Base-by-base conservation (phyloP, 2,888 invertebrate species). In the Fragum fragum region DNA sequence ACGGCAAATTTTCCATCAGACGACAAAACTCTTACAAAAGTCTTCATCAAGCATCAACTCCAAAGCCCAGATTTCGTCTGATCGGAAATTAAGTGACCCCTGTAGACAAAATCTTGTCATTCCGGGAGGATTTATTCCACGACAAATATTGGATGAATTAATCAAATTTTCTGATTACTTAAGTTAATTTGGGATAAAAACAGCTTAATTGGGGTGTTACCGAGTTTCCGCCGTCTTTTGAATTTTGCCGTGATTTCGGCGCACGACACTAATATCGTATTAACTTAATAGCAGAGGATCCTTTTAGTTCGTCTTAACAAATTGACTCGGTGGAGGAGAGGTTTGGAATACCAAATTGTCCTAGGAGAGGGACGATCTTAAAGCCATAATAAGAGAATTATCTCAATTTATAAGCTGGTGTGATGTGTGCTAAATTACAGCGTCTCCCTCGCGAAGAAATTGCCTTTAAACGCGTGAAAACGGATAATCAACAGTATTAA, bases 101-200 rank as follows among this genome's bases (percentile, higher is more conserved):
- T 23, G 66, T 42, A 42, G 66, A 42, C 66, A 3, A 66, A 66
- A 42, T 42, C 23, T 66, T 23, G 66, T 66, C 71, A 66, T 61
- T 66, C 52, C 26, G 21, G 14, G 53, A 42, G 70, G 71, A 81
- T 76, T 70, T 55, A 52, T 76, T 79, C 74, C 74, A 70, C 71
- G 66, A 29, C 76, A 61, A 55, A 75, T 73, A 79, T 68, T 77
- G 75, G 81, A 79, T 69, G 76, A 83, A 76, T 73, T 83, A 85
- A 85, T 85, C 83, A 71, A 82, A 79, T 85, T 81, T 80, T 82
- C 83, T 81, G 81, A 83, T 82, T 77, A 81, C 81, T 85, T 83
- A 85, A 85, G 80, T 79, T 83, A 85, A 85, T 85, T 85, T 83
- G 52, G 73, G 82, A 82, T 82, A 85, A 85, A 82, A 85, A 85